Base-by-base conservation (phyloP, 1,140 invertebrate species). In the Zaprionus inermis region DNA sequence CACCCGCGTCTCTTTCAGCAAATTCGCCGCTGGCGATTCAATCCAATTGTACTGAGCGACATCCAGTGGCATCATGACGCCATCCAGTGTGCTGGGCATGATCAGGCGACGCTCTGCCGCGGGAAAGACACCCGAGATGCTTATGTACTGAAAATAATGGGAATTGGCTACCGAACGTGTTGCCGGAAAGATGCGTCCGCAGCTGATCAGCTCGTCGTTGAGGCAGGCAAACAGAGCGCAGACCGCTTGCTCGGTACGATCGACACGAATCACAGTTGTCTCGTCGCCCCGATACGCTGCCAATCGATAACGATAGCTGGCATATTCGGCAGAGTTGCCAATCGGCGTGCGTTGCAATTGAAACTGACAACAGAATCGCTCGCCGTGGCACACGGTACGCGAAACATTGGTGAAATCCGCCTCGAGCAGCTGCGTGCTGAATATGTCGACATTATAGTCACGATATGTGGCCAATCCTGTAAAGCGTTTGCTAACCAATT, bases 141-240 rank as follows among this genome's bases (percentile, higher is more conserved):
- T 63, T 3, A 91, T 68, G 14, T 32, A 28, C 1, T 69, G 68
- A n/a, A 91, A 92, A 11, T 82, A 63, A 14, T 70, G 60, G 10
- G 56, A 41, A 57, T 83, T 91, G 10, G 71, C 58, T 6, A 90
- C 76, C 7, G 32, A 9, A 10, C 24, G 6, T n/a, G 5, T 22
- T 1, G 18, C 36, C 1, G 81, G 64, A 59, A 86, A 92, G 18
- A 91, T 79, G 44, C 72, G 66, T 1, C 86, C 92, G 64, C 93
- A 93, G 14, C 69, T 91, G 20, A 64, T 14, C 1, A 90, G 34
- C 10, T 74, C 78, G 4, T 67, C 68, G 71, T 73, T 34, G 20
- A 76, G 64, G 60, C 93, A 94, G 55, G 92, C 77, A 24, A 93
- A 90, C 10, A 94, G 10, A 3, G 93, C 91, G 55, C 93, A 94